A percentile compares a stretch with the other conserved stretches of the same genome.
phyloP scores from a whole-genome alignment of 2,888 invertebrate species.

The Agriotes lineatus region DNA sequence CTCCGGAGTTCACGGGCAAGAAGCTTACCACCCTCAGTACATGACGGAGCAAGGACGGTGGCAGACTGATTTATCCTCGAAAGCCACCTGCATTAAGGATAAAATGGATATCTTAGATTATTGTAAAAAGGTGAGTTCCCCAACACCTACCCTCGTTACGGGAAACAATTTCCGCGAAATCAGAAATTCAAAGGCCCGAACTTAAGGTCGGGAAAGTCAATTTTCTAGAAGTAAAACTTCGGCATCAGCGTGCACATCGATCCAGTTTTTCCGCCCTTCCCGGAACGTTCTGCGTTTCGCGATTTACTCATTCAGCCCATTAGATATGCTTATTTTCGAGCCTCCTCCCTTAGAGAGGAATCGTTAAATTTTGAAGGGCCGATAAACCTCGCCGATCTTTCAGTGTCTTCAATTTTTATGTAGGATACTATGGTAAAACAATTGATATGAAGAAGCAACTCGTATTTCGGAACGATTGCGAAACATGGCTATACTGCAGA shows the following conservation, averaged over 20 bases:
- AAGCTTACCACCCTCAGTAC: slow-evolving; percentile 90
- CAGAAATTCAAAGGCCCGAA: slow-evolving; percentile 5
- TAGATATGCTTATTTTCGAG: background rate
- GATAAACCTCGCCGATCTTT: too few relatives aligned
- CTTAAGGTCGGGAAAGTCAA: background rate
- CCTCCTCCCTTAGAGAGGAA: too few relatives aligned
- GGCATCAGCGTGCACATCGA: slow-evolving; percentile 5
- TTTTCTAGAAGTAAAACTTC: slow-evolving; percentile 6
- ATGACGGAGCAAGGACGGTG: slow-evolving; percentile 92
- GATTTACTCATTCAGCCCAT: background rate
- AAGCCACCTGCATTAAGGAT: slow-evolving; percentile 90
- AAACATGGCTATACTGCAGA: too few relatives aligned
- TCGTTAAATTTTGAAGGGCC: too few relatives aligned
- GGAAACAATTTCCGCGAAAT: slow-evolving; percentile 12
- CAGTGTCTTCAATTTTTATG: too few relatives aligned
- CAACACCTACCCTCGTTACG: background rate
- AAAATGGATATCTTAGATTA: slow-evolving; percentile 96
- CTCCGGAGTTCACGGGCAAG: slow-evolving; percentile 68
- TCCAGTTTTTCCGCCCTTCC: background rate
- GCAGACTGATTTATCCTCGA: slow-evolving; percentile 88
- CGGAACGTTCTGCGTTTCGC: background rate
- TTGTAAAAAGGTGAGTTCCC: slow-evolving; percentile 88
- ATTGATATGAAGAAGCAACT: too few relatives aligned
- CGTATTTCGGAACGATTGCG: too few relatives aligned
- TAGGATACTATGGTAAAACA: too few relatives aligned